Evolutionary conservation across 2,888 invertebrate genomes (phyloP).

Genomic region (Drosophila pullipes): DNA sequence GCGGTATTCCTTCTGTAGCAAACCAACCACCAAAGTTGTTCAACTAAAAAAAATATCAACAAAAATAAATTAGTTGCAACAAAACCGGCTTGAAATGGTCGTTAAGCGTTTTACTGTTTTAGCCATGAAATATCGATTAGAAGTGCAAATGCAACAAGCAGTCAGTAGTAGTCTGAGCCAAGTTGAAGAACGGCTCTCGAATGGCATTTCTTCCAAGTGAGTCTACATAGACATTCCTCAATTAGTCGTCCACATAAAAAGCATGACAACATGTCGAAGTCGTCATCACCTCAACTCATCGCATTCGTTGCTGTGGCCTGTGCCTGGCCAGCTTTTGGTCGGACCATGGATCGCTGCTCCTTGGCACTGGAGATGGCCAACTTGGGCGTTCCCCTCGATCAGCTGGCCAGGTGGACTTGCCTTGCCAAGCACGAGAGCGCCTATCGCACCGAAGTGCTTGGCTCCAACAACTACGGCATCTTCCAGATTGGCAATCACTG

Average conservation of each 20-base stretch:
- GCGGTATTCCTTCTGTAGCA: not conserved
- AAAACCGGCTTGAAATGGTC: constrained; percentile 8
- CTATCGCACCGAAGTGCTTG: constrained; percentile 2
- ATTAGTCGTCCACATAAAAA: not conserved
- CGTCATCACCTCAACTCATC: not conserved
- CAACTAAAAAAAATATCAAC: not conserved
- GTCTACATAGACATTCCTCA: not conserved
- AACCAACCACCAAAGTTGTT: not conserved
- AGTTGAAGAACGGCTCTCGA: not conserved
- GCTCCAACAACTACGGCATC: constrained; percentile 12
- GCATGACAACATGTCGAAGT: not conserved
- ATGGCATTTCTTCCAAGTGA: not conserved
- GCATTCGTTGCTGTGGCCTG: not conserved
- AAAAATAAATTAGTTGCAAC: not conserved
- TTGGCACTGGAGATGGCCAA: constrained; percentile 5
- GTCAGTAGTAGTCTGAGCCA: not conserved
- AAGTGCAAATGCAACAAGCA: not conserved
- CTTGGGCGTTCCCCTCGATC: not conserved
- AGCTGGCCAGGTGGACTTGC: constrained; percentile 4
- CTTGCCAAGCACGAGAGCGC: constrained; percentile 11
- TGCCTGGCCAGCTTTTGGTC: not conserved
- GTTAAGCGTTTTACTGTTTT: not conserved
- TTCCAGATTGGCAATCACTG: constrained; percentile 14
- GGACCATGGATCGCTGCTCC: constrained; percentile 6
- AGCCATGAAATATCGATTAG: constrained; percentile 1